Conservation (phyloP, 1,140 invertebrate species). For the Drosophila kanapiae region DNA sequence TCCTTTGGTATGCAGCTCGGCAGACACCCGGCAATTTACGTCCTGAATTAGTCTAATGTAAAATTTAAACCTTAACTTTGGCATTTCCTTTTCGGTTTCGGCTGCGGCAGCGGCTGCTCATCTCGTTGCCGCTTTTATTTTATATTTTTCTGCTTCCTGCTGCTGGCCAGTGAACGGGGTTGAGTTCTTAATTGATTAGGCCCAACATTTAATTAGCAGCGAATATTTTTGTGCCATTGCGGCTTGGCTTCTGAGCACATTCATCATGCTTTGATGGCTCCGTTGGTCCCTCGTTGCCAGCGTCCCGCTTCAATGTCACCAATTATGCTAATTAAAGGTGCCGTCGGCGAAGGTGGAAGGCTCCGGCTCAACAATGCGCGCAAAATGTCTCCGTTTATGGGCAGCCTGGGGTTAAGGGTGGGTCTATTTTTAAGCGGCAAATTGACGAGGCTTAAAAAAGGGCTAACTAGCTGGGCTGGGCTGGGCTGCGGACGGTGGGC, state of each 20-base stretch:
- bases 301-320: slow-evolving; percentile 55
- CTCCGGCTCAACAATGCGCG: slow-evolving; percentile 65
- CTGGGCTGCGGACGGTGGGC: background rate
- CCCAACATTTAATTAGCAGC: slow-evolving; percentile 73
- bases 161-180: slow-evolving; percentile 18
- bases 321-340: slow-evolving; percentile 80
- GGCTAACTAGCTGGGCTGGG: slow-evolving; percentile 32
- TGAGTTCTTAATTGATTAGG: slow-evolving; percentile 68
- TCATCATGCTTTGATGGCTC: slow-evolving; percentile 59
- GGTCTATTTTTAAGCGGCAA: slow-evolving; percentile 69
- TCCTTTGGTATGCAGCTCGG: slow-evolving; percentile 64
- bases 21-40: slow-evolving; percentile 75
- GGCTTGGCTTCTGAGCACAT: slow-evolving; percentile 53
- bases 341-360: slow-evolving; percentile 33
- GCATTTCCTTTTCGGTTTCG: slow-evolving; percentile 18
- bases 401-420: slow-evolving; percentile 12
- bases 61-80: slow-evolving; percentile 59
- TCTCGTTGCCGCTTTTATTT: slow-evolving; percentile 5
- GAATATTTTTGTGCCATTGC: slow-evolving; percentile 45
- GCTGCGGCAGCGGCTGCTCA: slow-evolving; percentile 7
- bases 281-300: background rate
- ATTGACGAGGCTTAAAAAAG: slow-evolving; percentile 53
- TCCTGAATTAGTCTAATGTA: slow-evolving; percentile 82
- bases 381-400: slow-evolving; percentile 62
- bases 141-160: background rate